These are phyloP conservation scores for Sclerurus mexicanus DNA, from an alignment of 2,113 vertebrate genomes.

Conservation along the genomic window DNA sequence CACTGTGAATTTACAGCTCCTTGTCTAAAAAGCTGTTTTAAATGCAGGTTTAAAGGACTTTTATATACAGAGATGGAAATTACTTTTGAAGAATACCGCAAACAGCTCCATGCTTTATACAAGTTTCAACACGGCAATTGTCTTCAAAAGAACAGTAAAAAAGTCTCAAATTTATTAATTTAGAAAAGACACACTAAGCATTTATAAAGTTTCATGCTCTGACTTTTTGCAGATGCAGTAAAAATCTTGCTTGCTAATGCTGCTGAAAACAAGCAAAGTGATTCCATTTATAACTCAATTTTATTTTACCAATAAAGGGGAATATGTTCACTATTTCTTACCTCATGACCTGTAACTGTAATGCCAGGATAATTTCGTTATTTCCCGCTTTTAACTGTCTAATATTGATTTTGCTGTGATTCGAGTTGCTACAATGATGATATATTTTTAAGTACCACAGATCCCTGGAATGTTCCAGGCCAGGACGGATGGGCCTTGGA, in stretches of 20 bases:
- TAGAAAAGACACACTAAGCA: not conserved
- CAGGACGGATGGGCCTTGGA: not conserved
- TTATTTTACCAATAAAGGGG: not conserved
- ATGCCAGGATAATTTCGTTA: not conserved
- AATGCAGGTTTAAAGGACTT: not conserved
- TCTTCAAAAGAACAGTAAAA: not conserved
- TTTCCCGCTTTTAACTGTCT: not conserved
- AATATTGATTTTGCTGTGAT: not conserved
- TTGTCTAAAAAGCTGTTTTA: not conserved
- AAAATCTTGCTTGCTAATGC: not conserved
- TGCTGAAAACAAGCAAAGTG: not conserved
- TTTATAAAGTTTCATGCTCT: not conserved
- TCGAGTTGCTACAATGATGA: not conserved
- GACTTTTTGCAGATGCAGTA: not conserved
- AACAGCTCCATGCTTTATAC: not conserved
- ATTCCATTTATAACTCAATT: not conserved
- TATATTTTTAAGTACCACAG: not conserved
- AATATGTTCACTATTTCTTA: not conserved
- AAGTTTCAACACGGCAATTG: not conserved
- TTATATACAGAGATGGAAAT: not conserved
- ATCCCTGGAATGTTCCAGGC: not conserved
- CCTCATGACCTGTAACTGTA: not conserved
- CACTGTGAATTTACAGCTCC: not conserved
- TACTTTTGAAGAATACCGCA: not conserved
- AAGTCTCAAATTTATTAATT: not conserved